Evolutionary conservation across 2,113 vertebrate genomes (phyloP), one percentile per base, ranked within the genome.

Genomic region (Scophthalmus maximus): DNA sequence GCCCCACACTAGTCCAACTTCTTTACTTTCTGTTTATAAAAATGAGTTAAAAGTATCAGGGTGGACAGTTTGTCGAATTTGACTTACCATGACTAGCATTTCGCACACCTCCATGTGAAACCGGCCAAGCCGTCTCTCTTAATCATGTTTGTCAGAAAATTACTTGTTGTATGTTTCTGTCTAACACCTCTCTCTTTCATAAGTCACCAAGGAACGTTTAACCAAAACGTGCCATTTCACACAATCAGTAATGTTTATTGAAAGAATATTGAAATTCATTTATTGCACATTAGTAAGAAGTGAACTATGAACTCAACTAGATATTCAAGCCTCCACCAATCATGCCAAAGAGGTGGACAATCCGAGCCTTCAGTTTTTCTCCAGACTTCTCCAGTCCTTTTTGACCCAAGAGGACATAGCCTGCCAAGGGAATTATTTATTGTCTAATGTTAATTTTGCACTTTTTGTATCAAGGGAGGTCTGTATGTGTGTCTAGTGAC

Each of bases 261-360:
- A 47, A 32, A 14, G 56, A 66, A 6, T 18, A 2, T 22, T 38
- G 4, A 14, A 46, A 53, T 53, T 9, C 0, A 23, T 55, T 68
- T 67, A 9, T 63, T 81, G 51, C 53, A 75, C 47, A 67, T 15
- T 30, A 9, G 23, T 30, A 11, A 32, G n/a, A 47, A 18, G 23
- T 22, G 22, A 50, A 49, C 20, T 27, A 34, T 46, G 9, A 18
- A 70, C 22, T 3, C 9, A 70, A 47, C 44, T 59, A 23, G 27
- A 68, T 14, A 20, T 61, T 44, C 26, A 67, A 22, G 0, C 42
- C 50, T 57, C n/a, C 23, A 27, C 17, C 22, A 11, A 46, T 60
- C 17, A 60, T 27, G 61, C 81, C 82, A 83, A 76, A 84, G 61
- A 68, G 8, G 15, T 52, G 34, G n/a, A n/a, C n/a, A n/a, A n/a